Evolutionary conservation across 2,888 invertebrate genomes (phyloP).

Genomic region (Spatulosminthurus flaviceps): DNA sequence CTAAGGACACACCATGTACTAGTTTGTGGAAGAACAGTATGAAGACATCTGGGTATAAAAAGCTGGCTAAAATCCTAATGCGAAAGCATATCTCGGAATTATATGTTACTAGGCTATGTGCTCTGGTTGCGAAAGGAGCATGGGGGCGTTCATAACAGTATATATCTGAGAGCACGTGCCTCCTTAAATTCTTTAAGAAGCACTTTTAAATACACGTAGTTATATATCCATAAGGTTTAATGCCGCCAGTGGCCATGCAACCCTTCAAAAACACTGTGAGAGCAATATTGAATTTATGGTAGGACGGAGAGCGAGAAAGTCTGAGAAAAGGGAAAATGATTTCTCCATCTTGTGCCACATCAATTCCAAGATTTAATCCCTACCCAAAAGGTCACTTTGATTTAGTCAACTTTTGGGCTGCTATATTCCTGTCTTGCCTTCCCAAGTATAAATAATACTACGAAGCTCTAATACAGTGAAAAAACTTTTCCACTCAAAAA

Average conservation of each 20-base stretch:
- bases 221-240: not conserved
- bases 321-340: constrained; percentile 10
- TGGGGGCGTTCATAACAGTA: not conserved
- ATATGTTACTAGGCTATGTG: not conserved
- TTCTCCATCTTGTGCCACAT: constrained; percentile 4
- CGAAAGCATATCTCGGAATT: not conserved
- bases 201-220: not conserved
- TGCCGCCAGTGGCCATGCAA: not conserved
- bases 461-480: too few species aligned
- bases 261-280: constrained; percentile 6
- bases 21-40: too few species aligned
- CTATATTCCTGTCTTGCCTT: too few species aligned
- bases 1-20: too few species aligned
- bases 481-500: too few species aligned
- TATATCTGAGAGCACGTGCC: not conserved
- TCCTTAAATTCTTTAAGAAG: not conserved
- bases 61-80: not conserved
- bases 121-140: too few species aligned
- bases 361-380: constrained; percentile 8
- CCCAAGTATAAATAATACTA: too few species aligned
- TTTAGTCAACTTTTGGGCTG: not conserved
- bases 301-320: not conserved
- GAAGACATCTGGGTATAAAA: too few species aligned
- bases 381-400: constrained; percentile 14
- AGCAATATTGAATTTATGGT: not conserved